Evolutionary conservation across 2,113 vertebrate species (phyloP).

Genomic region (Channa maculata): DNA sequence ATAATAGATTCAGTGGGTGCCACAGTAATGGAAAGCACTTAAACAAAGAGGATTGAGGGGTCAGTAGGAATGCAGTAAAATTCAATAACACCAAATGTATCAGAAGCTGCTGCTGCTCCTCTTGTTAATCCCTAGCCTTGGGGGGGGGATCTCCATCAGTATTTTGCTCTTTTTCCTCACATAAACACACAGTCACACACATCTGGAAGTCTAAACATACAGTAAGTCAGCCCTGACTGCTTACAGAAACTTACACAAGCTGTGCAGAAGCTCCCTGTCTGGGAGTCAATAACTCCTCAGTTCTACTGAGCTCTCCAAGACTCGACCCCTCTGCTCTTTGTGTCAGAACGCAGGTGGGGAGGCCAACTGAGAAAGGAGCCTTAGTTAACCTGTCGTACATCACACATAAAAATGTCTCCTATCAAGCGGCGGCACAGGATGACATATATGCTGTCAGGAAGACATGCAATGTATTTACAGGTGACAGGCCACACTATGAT

Average conservation of each 20-base stretch:
- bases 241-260: slow-evolving; percentile 61
- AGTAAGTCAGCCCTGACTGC: slow-evolving; percentile 69
- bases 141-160: slow-evolving; percentile 24
- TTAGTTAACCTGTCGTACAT: slow-evolving; percentile 70
- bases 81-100: slow-evolving; percentile 66
- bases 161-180: slow-evolving; percentile 25
- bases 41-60: slow-evolving; percentile 67
- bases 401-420: slow-evolving; percentile 31
- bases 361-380: slow-evolving; percentile 67
- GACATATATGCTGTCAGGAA: slow-evolving; percentile 37
- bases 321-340: slow-evolving; percentile 23
- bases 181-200: slow-evolving; percentile 32
- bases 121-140: slow-evolving; percentile 46
- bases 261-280: slow-evolving; percentile 58
- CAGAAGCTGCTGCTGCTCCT: slow-evolving; percentile 47
- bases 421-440: slow-evolving; percentile 30
- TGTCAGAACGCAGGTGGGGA: slow-evolving; percentile 69
- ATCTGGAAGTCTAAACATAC: slow-evolving; percentile 54
- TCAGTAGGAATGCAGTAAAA: slow-evolving; percentile 55
- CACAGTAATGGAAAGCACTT: slow-evolving; percentile 69
- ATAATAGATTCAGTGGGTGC: slow-evolving; percentile 53
- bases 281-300: slow-evolving; percentile 72
- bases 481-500: slow-evolving; percentile 52
- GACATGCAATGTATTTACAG: slow-evolving; percentile 44
- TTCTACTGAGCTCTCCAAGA: slow-evolving; percentile 45